phyloP scores from a whole-genome alignment of 2,888 invertebrate species.

The Scaptomyza reducta region DNA sequence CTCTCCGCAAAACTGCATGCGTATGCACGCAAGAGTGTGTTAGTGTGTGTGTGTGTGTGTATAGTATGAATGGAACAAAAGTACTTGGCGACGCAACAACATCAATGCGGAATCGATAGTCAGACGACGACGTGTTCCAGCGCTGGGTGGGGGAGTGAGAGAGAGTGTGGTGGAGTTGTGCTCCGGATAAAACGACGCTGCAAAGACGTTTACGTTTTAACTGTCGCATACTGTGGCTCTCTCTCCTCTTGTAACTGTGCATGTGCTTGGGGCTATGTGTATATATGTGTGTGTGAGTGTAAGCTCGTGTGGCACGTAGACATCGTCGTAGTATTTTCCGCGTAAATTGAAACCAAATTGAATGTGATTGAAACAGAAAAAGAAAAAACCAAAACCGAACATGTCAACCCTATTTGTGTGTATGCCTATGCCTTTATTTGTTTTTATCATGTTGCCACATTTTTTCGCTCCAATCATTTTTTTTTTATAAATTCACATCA shows the following conservation, averaged over 20 bases:
- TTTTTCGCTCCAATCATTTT: conserved; percentile 48
- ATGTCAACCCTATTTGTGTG: conserved; percentile 28
- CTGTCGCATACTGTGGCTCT: conserved; percentile 31
- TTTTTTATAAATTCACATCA: conserved; percentile 34
- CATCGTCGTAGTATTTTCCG: conserved; percentile 75
- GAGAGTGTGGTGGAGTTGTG: conserved; percentile 27
- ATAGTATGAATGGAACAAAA: conserved; percentile 75
- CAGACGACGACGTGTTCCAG: conserved; percentile 51
- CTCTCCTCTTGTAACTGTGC: conserved; percentile 7
- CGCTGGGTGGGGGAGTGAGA: conserved; percentile 13
- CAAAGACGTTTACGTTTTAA: conserved; percentile 49
- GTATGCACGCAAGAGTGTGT: conserved; percentile 24
- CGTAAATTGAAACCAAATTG: conserved; percentile 76
- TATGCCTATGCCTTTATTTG: conserved; percentile 32
- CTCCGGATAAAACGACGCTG: conserved; percentile 53
- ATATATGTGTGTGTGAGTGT: conserved; percentile 22
- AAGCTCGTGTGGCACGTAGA: conserved; percentile 63
- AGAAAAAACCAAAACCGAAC: conserved; percentile 21
- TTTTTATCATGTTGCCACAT: conserved; percentile 41
- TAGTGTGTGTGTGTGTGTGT: conserved; percentile 31
- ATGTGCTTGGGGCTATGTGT: conserved; percentile 6
- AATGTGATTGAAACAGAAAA: conserved; percentile 57
- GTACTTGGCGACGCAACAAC: conserved; percentile 65
- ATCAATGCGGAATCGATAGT: conserved; percentile 68
- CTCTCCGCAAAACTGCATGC: conserved; percentile 51